Evolutionary conservation across 2,797 vertebrate genomes (phyloP).

Genomic region (Chloroceryle inda): DNA sequence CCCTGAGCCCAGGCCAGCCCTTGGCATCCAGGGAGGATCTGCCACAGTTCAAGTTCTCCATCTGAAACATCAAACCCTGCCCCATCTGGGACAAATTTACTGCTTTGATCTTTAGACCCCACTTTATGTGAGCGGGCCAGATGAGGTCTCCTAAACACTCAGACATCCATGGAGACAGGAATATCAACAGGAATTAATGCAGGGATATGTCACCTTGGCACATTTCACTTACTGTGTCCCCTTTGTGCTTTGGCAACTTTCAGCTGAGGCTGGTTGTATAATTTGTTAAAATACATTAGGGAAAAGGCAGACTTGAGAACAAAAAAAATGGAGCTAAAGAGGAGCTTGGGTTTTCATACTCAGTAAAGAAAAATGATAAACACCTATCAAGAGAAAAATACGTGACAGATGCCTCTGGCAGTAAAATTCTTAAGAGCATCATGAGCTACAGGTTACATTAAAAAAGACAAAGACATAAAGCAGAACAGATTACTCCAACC

Average conservation of each 20-base stretch:
- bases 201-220: neutral
- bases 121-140: neutral
- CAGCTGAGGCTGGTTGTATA: neutral
- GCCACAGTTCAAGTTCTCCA: neutral
- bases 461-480: neutral
- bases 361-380: conserved; percentile 6
- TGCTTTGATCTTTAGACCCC: neutral
- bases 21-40: neutral
- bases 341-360: neutral
- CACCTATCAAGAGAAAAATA: conserved; percentile 12
- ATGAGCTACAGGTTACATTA: neutral
- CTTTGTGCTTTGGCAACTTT: neutral
- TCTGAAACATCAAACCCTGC: neutral
- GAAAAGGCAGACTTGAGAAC: neutral
- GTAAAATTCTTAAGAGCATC: conserved; percentile 2
- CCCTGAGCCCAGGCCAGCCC: neutral
- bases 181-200: neutral
- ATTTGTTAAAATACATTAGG: neutral
- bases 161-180: neutral
- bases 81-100: neutral
- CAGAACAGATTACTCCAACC: conserved; percentile 12
- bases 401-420: neutral
- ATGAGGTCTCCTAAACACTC: neutral
- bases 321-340: neutral
- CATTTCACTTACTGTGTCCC: neutral